A percentile compares a stretch with the other conserved stretches of the same genome.
phyloP scores from a whole-genome alignment of 2,797 vertebrate species.

The Telmatherina bonti region DNA sequence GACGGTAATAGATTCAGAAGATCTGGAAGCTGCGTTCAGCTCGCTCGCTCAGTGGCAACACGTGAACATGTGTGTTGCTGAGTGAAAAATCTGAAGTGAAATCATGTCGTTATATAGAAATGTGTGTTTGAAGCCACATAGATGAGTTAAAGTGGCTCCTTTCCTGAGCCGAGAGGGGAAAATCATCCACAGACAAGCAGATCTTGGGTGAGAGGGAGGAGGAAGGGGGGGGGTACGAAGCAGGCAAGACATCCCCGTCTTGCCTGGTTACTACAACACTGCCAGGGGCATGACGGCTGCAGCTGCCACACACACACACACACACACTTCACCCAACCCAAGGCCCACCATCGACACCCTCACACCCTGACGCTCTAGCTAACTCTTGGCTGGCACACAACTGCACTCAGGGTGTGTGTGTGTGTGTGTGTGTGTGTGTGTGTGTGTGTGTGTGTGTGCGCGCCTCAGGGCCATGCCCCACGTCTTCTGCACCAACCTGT shows the following conservation, averaged over 20 bases:
- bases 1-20: slow-evolving; percentile 37
- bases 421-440: slow-evolving; percentile 33
- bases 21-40: slow-evolving; percentile 48
- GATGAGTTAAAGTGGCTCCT: not conserved
- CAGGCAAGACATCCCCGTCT: slow-evolving; percentile 79
- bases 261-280: slow-evolving; percentile 78
- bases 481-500: slow-evolving; percentile 69
- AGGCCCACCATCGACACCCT: slow-evolving; percentile 69
- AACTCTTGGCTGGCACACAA: slow-evolving; percentile 68
- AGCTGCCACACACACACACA: slow-evolving; percentile 72
- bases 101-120: too few relatives aligned
- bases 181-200: too few relatives aligned
- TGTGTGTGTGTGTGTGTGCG: slow-evolving; percentile 43
- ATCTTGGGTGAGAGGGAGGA: slow-evolving; percentile 26
- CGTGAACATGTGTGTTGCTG: slow-evolving; percentile 17
- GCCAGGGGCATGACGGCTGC: slow-evolving; percentile 75
- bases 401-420: slow-evolving; percentile 53
- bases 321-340: slow-evolving; percentile 61
- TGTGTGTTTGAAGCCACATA: too few relatives aligned
- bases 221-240: slow-evolving; percentile 47
- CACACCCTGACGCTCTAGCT: slow-evolving; percentile 60
- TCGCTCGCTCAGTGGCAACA: slow-evolving; percentile 50
- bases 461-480: slow-evolving; percentile 59
- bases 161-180: not conserved
- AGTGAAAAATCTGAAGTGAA: not conserved